Conservation (phyloP, 2,797 vertebrate species). For the Alca torda region DNA sequence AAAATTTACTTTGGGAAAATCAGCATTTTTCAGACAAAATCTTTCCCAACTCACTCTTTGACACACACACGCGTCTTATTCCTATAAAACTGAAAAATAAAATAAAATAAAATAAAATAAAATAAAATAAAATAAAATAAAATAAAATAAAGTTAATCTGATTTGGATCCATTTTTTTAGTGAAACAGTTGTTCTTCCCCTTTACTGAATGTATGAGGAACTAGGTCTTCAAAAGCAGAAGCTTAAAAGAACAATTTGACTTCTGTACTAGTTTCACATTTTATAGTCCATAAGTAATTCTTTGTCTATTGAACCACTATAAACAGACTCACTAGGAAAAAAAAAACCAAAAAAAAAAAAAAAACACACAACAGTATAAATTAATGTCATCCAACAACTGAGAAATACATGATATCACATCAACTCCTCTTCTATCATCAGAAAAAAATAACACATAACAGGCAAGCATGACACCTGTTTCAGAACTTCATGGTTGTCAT, state of each 20-base stretch:
- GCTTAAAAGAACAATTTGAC: neutral
- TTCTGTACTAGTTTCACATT: neutral
- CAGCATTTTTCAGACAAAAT: neutral
- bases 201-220: neutral
- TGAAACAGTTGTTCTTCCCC: neutral
- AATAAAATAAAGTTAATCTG: neutral
- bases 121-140: neutral
- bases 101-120: too few relatives aligned
- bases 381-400: neutral
- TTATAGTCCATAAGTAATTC: conserved; percentile 6
- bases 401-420: neutral
- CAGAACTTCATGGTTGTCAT: conserved; percentile 11
- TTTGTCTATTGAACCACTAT: neutral
- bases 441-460: neutral
- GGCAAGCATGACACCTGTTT: neutral
- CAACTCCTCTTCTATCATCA: neutral
- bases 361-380: neutral
- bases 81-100: neutral
- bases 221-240: neutral
- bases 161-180: neutral
- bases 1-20: neutral
- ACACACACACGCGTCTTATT: neutral
- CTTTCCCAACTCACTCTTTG: neutral
- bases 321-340: neutral
- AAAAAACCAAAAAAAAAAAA: conserved; percentile 16